Conservation (phyloP, 2,113 vertebrate genomes). For the Narcine bancroftii region DNA sequence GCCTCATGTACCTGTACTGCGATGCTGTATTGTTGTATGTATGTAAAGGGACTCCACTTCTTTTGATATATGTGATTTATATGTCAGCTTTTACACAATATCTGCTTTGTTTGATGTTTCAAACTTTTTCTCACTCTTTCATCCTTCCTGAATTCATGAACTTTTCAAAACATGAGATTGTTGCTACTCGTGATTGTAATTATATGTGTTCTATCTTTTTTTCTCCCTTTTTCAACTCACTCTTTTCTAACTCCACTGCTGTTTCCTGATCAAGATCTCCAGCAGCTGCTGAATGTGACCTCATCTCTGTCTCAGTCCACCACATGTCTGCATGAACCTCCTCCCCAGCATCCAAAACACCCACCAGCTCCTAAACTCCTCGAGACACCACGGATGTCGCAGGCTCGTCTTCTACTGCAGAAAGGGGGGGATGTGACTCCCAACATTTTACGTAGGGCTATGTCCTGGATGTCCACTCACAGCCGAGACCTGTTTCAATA, state of each 20-base stretch:
- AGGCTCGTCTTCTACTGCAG: constrained; percentile 38
- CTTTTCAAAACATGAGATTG: neutral
- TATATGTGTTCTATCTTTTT: constrained; percentile 17
- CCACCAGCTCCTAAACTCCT: constrained; percentile 41
- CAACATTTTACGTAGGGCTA: constrained; percentile 40
- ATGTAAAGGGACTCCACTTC: neutral
- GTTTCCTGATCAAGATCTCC: constrained; percentile 35
- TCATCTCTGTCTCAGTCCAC: constrained; percentile 39
- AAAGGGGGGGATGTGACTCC: constrained; percentile 35
- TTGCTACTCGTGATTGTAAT: constrained; percentile 16
- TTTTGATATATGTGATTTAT: neutral
- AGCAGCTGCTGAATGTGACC: constrained; percentile 35
- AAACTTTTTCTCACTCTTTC: constrained; percentile 10
- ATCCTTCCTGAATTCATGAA: constrained; percentile 24
- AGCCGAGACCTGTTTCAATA: constrained; percentile 40
- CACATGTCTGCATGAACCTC: constrained; percentile 25
- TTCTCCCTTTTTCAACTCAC: neutral
- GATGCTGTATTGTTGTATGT: neutral
- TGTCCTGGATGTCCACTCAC: constrained; percentile 40
- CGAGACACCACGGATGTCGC: constrained; percentile 39
- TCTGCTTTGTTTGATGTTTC: neutral
- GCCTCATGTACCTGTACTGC: too few species aligned
- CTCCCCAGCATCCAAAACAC: constrained; percentile 38
- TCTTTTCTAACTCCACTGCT: neutral
- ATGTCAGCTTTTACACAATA: constrained; percentile 3